Percentiles rank a stretch among this genome's conserved stretches.
phyloP scores from a whole-genome alignment of 23 tunicate genomes.

The Botrylloides violaceus region DNA sequence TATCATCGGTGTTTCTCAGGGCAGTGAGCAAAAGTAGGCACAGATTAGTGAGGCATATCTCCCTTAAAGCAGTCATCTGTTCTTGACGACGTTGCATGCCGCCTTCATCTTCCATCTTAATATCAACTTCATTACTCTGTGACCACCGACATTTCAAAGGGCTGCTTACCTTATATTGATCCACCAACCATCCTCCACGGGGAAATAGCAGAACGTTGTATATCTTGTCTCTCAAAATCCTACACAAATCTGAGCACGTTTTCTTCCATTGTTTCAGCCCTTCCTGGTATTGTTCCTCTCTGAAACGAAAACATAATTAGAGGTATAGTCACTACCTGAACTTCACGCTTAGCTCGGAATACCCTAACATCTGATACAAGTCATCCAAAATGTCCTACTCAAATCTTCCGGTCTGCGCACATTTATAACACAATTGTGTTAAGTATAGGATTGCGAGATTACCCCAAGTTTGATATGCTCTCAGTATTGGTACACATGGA shows the following conservation, averaged over 20 bases:
- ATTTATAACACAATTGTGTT: too few relatives aligned
- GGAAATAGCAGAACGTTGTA: constrained; percentile 74
- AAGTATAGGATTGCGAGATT: too few relatives aligned
- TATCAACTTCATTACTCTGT: too few relatives aligned
- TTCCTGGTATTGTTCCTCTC: constrained; percentile 39
- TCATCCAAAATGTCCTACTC: too few relatives aligned
- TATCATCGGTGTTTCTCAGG: constrained; percentile 37
- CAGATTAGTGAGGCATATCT: constrained; percentile 39
- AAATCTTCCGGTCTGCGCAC: too few relatives aligned
- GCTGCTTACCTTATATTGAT: too few relatives aligned
- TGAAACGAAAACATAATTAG: constrained; percentile 17
- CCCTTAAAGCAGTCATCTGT: constrained; percentile 50
- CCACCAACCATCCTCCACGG: constrained; percentile 70
- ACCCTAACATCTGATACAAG: too few relatives aligned
- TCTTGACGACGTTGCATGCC: constrained; percentile 30
- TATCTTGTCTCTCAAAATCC: constrained; percentile 26
- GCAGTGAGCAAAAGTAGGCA: constrained; percentile 57
- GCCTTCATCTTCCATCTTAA: constrained; percentile 26
- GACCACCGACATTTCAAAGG: too few relatives aligned
- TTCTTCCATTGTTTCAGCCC: constrained; percentile 43
- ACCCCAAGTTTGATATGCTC: too few relatives aligned
- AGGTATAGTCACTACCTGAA: neutral
- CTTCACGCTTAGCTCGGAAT: neutral
- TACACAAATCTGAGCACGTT: constrained; percentile 23
- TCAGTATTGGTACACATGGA: too few relatives aligned